Percentiles rank a stretch among this genome's conserved stretches.
phyloP scores from a whole-genome alignment of 2,888 invertebrate species.

The Cremastinae sp. region DNA sequence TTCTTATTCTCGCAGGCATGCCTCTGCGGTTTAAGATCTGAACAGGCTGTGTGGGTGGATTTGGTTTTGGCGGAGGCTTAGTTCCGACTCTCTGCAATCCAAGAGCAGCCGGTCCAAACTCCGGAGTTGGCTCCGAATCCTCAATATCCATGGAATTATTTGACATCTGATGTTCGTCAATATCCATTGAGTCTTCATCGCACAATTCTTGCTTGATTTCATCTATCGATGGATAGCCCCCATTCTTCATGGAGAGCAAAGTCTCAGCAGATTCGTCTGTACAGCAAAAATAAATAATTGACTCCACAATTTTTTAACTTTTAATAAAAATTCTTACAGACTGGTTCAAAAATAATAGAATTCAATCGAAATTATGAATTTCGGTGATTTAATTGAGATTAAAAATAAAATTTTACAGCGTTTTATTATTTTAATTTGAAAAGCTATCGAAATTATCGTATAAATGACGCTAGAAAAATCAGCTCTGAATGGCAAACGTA shows the following conservation, averaged over 20 bases:
- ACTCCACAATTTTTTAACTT: not conserved
- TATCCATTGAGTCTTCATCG: slow-evolving; percentile 83
- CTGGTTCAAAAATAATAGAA: no score
- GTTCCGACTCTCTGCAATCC: slow-evolving; percentile 92
- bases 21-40: slow-evolving; percentile 92
- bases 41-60: slow-evolving; percentile 87
- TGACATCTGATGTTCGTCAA: slow-evolving; percentile 80
- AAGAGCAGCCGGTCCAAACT: slow-evolving; percentile 89
- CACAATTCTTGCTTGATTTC: slow-evolving; percentile 68
- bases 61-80: slow-evolving; percentile 86
- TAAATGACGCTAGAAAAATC: slow-evolving; percentile 4
- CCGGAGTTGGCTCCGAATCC: slow-evolving; percentile 85
- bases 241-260: slow-evolving; percentile 82
- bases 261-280: slow-evolving; percentile 83
- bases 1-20: slow-evolving; percentile 94
- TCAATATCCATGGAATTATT: slow-evolving; percentile 81
- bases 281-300: slow-evolving; percentile 8
- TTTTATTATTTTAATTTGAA: not conserved
- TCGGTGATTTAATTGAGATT: no score
- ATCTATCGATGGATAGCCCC: slow-evolving; percentile 77
- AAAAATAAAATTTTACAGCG: not conserved
- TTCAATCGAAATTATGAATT: no score
- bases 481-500: slow-evolving; percentile 74
- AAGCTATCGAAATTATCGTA: not conserved
- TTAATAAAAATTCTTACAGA: no score